phyloP scores from a whole-genome alignment of 1,140 invertebrate species.

The Samia ricini region DNA sequence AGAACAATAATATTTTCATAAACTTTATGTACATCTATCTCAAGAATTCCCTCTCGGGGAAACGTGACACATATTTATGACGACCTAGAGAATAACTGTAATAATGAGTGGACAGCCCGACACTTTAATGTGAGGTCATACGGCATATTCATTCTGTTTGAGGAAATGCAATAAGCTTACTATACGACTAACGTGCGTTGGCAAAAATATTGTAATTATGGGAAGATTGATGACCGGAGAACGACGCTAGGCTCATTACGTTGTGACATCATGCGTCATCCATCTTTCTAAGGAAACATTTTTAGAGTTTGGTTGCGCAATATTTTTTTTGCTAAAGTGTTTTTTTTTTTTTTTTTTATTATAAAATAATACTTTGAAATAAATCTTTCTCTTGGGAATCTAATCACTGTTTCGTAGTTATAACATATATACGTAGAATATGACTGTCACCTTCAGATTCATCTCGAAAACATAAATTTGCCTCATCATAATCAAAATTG shows the following conservation, averaged over 20 bases:
- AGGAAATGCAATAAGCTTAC: conserved; percentile 2
- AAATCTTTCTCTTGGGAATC: too few species aligned
- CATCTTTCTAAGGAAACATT: background rate
- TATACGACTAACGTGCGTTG: conserved; percentile 1
- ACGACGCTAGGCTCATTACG: background rate
- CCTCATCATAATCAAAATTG: too few species aligned
- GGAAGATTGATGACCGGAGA: background rate
- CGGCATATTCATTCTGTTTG: conserved; percentile 6
- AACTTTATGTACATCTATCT: background rate
- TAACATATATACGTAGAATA: too few species aligned
- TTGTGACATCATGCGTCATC: background rate
- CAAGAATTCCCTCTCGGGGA: background rate
- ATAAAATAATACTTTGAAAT: too few species aligned
- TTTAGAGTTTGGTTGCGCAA: background rate
- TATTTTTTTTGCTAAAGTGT: background rate
- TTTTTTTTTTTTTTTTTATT: background rate
- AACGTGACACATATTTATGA: background rate
- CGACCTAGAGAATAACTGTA: background rate
- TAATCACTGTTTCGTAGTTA: too few species aligned
- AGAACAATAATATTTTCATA: background rate
- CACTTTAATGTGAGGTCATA: conserved; percentile 1
- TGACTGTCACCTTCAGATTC: too few species aligned
- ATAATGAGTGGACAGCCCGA: background rate
- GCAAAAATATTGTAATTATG: conserved; percentile 6
- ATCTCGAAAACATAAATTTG: too few species aligned